Evolutionary conservation across 2,797 vertebrate species (phyloP).

Genomic region (Syngnathus acus): DNA sequence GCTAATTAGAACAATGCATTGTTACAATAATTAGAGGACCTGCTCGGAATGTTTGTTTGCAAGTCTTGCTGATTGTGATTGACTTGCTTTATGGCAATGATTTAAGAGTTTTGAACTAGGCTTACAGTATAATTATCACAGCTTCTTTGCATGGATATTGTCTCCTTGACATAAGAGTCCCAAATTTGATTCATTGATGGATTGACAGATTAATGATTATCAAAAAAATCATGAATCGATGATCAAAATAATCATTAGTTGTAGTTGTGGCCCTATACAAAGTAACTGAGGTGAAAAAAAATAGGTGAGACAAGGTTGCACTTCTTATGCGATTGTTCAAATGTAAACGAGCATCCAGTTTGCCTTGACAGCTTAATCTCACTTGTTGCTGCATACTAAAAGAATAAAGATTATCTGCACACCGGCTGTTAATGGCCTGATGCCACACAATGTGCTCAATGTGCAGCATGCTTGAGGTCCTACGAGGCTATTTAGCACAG

Average conservation of each 20-base stretch:
- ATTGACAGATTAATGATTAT: too few relatives aligned
- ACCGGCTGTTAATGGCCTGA: conserved; percentile 6
- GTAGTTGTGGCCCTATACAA: too few relatives aligned
- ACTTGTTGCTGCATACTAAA: conserved; percentile 28
- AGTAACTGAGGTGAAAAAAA: neutral
- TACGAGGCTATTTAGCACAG: neutral
- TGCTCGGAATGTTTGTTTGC: too few relatives aligned
- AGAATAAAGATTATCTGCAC: conserved; percentile 29
- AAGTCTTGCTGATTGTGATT: neutral
- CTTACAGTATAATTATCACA: neutral
- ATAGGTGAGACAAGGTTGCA: neutral
- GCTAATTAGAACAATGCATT: too few relatives aligned
- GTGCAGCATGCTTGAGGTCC: neutral
- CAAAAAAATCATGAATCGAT: too few relatives aligned
- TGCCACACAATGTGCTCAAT: neutral
- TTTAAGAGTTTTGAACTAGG: neutral
- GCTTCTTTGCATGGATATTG: neutral
- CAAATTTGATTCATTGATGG: too few relatives aligned
- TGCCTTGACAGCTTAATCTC: conserved; percentile 17
- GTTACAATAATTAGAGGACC: too few relatives aligned
- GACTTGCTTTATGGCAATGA: neutral
- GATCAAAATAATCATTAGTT: too few relatives aligned
- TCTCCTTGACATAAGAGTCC: neutral
- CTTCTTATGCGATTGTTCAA: conserved; percentile 24
- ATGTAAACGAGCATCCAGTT: conserved; percentile 14